These are phyloP conservation scores for Caradrina clavipalpis DNA, from an alignment of 2,888 invertebrate genomes.

Conservation along the genomic window DNA sequence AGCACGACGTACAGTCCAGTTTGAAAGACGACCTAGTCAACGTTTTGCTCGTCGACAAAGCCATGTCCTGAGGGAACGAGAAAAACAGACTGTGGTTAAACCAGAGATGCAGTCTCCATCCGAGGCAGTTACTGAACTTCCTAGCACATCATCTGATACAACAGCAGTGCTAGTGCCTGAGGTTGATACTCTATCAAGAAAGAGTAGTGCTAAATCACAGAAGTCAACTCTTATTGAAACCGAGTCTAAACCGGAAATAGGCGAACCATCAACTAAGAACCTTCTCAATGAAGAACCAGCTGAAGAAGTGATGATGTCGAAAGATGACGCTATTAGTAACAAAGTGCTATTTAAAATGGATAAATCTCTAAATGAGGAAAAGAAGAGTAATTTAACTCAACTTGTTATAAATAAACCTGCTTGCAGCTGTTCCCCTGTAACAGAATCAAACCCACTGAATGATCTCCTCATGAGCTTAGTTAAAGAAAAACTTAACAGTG, in stretches of 20 bases:
- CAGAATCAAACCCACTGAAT: constrained; percentile 87
- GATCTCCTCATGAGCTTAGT: constrained; percentile 89
- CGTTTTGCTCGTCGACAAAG: constrained; percentile 98
- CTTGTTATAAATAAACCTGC: constrained; percentile 85
- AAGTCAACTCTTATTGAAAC: constrained; percentile 85
- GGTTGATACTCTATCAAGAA: constrained; percentile 84
- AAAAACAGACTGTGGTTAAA: constrained; percentile 90
- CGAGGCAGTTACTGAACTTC: constrained; percentile 75
- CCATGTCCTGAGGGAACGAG: constrained; percentile 95
- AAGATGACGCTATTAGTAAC: constrained; percentile 88
- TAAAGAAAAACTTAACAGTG: constrained; percentile 91
- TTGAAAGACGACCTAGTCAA: constrained; percentile 99
- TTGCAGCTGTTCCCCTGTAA: constrained; percentile 86
- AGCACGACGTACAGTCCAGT: constrained; percentile 97
- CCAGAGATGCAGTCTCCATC: constrained; percentile 74
- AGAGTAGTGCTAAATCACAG: constrained; percentile 91
- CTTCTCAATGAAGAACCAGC: constrained; percentile 81
- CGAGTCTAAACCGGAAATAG: constrained; percentile 73
- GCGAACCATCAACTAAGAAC: constrained; percentile 83
- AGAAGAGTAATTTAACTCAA: constrained; percentile 85
- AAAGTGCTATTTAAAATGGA: constrained; percentile 87
- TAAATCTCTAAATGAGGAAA: constrained; percentile 80
- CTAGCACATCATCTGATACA: constrained; percentile 76
- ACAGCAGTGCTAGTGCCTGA: constrained; percentile 70
- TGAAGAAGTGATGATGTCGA: constrained; percentile 83